phyloP scores from a whole-genome alignment of 1,140 invertebrate species.

The Drosophila simulans region DNA sequence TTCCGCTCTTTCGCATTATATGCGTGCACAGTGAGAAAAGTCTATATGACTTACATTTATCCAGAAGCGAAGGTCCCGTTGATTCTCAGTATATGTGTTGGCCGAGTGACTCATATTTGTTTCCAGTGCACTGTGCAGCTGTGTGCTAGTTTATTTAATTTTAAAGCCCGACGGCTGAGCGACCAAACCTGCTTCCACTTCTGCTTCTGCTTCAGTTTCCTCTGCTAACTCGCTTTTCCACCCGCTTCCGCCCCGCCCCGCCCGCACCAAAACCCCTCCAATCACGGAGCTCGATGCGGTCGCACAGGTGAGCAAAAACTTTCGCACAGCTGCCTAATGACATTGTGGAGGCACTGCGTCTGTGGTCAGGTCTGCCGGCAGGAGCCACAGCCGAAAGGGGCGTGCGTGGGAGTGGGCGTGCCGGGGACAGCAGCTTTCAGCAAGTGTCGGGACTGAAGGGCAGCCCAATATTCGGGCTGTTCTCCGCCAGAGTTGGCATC shows the following conservation, averaged over 20 bases:
- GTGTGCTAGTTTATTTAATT: slow-evolving; percentile 72
- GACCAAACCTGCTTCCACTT: slow-evolving; percentile 39
- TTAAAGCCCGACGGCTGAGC: slow-evolving; percentile 52
- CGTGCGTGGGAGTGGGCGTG: background rate
- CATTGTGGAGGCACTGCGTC: slow-evolving; percentile 46
- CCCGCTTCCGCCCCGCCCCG: background rate
- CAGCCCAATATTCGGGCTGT: slow-evolving; percentile 4
- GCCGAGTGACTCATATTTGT: background rate
- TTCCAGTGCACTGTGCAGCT: background rate
- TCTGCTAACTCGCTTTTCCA: slow-evolving; percentile 1
- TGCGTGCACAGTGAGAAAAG: background rate
- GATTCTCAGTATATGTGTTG: too few relatives aligned
- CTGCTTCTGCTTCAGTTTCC: slow-evolving; percentile 21
- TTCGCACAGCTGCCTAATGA: slow-evolving; percentile 56
- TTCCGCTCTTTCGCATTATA: slow-evolving; percentile 5
- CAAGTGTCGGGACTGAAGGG: slow-evolving; percentile 21
- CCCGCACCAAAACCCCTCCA: background rate
- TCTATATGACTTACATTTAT: too few relatives aligned
- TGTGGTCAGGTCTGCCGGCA: slow-evolving; percentile 38
- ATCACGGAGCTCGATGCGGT: slow-evolving; percentile 21
- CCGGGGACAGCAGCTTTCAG: slow-evolving; percentile 25
- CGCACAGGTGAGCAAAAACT: slow-evolving; percentile 55
- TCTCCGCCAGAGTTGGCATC: background rate
- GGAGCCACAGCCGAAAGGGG: background rate
- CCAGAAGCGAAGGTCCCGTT: too few relatives aligned